Percentiles rank a stretch among this genome's conserved stretches.
These are phyloP conservation scores for Orchestes rusci DNA, from an alignment of 2,888 invertebrate genomes.

Conservation along the genomic window DNA sequence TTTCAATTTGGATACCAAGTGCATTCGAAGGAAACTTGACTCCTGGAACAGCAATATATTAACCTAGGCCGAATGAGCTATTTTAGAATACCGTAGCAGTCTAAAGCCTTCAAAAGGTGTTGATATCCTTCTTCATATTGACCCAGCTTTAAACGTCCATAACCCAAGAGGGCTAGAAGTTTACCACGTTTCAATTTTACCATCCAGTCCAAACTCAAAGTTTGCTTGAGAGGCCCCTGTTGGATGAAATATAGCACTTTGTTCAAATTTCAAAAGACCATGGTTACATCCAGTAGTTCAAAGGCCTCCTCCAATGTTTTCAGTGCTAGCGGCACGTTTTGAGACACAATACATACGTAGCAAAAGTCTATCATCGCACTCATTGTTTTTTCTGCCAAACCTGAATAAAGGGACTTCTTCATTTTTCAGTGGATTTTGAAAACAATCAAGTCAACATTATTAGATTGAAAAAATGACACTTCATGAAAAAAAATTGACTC, in stretches of 20 bases:
- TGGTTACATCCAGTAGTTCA: conserved; percentile 40
- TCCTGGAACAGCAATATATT: conserved; percentile 25
- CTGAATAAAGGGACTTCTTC: conserved; percentile 11
- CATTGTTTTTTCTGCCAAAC: conserved; percentile 40
- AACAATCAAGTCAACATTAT: too few species aligned
- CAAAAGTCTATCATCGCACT: conserved; percentile 53
- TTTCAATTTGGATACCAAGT: conserved; percentile 31
- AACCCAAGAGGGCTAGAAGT: conserved; percentile 43
- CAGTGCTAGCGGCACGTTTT: conserved; percentile 52
- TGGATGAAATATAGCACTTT: conserved; percentile 1
- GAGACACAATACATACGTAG: conserved; percentile 49
- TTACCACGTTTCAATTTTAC: conserved; percentile 42
- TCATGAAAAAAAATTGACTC: too few species aligned
- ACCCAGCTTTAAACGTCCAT: conserved; percentile 41
- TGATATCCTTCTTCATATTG: conserved; percentile 40
- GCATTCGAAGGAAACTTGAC: conserved; percentile 40
- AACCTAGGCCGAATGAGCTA: not conserved
- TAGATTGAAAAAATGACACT: not conserved
- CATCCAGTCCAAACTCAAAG: conserved; percentile 39
- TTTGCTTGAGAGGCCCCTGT: conserved; percentile 29
- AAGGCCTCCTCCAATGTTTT: conserved; percentile 49
- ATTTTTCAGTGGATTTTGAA: not conserved
- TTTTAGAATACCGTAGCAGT: conserved; percentile 36
- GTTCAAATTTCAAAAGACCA: not conserved
- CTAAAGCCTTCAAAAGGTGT: conserved; percentile 39